These are phyloP conservation scores for Cylindroiulus punctatus DNA, from an alignment of 2,888 invertebrate genomes.

Conservation along the genomic window DNA sequence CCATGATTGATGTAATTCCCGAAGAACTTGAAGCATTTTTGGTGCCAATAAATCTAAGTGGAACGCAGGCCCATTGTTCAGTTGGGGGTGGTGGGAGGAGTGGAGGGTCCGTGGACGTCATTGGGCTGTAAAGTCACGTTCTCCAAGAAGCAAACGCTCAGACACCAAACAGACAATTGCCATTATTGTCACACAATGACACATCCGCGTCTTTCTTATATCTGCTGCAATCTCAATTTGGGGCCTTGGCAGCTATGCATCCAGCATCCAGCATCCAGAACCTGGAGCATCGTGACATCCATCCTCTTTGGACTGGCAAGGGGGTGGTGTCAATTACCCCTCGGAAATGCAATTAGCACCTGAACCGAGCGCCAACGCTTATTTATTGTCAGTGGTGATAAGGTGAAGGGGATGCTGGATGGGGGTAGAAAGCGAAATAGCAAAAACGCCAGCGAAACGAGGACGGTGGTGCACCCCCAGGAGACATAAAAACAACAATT, in stretches of 20 bases:
- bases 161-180: slow-evolving; percentile 10
- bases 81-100: background rate
- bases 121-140: slow-evolving; percentile 2
- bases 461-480: background rate
- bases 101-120: background rate
- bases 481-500: background rate
- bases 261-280: background rate
- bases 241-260: background rate
- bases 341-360: slow-evolving; percentile 18
- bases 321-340: slow-evolving; percentile 1
- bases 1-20: slow-evolving; percentile 18
- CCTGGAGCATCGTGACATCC: background rate
- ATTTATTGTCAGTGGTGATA: background rate
- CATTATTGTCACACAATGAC: slow-evolving; percentile 18
- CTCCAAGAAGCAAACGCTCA: background rate
- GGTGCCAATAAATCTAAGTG: slow-evolving; percentile 18
- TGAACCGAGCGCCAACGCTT: background rate
- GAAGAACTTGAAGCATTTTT: slow-evolving; percentile 9
- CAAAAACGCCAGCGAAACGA: background rate
- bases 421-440: background rate
- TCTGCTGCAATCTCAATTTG: slow-evolving; percentile 1
- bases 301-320: background rate
- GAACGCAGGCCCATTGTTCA: background rate
- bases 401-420: background rate
- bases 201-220: slow-evolving; percentile 1